Evolutionary conservation across 2,888 invertebrate species (phyloP), one percentile per base, ranked within the genome.

Genomic region (Agonopterix alstromeriana): DNA sequence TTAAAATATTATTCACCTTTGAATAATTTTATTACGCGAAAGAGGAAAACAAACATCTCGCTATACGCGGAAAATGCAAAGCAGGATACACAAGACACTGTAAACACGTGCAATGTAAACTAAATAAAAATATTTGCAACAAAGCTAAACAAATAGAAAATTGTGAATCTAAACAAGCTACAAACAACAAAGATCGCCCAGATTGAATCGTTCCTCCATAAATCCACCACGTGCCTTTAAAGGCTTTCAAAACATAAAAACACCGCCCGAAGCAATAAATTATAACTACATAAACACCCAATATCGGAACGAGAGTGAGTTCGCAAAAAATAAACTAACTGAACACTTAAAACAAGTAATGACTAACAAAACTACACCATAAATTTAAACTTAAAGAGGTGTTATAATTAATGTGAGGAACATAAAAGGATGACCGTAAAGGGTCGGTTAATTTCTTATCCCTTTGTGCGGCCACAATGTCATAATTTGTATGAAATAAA

Each of bases 371-470:
- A 82, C 74, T 70, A 68, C 70, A 65, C 71, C 64, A 84, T 87
- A 87, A 88, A 88, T 86, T 82, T 80, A 62, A 79, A 74, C 68
- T 70, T 85, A 86, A 88, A 78, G 82, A 87, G 86, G 87, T 86
- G 87, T 85, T 81, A 85, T 86, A 85, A 86, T 86, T 85, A 82
- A 84, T 85, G 86, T 82, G 73, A 60, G 65, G 56, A 70, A 77
- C 77, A 65, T 78, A 79, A 83, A 83, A 78, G 75, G 75, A 71
- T 76, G 77, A 75, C 70, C 67, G 73, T 77, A 79, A 77, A 77
- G 56, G 73, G 73, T 57, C 61, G 62, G 74, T 69, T 79, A 77
- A 81, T 83, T 70, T 75, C 72, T 77, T 73, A 70, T 67, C 66
- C 72, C 72, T 78, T 77, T 79, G 73, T 77, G 77, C 68, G 72